A percentile compares a stretch with the other conserved stretches of the same genome.
Evolutionary conservation across 2,888 invertebrate genomes (phyloP).

Genomic region (Eilema sororculum): DNA sequence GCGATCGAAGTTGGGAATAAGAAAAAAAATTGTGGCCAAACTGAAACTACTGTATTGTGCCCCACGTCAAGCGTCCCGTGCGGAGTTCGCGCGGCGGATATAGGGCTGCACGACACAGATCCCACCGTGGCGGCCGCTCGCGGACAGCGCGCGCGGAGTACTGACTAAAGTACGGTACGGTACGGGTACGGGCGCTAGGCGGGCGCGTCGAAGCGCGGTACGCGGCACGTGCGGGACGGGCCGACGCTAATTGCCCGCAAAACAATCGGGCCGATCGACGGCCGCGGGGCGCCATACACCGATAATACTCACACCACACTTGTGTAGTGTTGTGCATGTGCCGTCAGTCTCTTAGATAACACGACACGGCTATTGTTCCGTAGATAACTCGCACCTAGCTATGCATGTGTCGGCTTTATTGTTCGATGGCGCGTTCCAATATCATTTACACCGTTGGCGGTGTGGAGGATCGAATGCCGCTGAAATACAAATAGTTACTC

Average conservation of each 20-base stretch:
- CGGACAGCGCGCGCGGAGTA: constrained; percentile 82
- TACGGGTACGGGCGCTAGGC: constrained; percentile 28
- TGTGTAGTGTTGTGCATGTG: constrained; percentile 36
- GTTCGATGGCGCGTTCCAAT: constrained; percentile 38
- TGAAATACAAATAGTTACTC: constrained; percentile 9
- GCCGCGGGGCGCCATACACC: constrained; percentile 54
- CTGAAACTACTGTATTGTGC: constrained; percentile 42
- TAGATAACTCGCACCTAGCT: constrained; percentile 50
- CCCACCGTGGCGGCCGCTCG: constrained; percentile 73
- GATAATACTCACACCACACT: constrained; percentile 60
- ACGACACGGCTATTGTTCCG: constrained; percentile 57
- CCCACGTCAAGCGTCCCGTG: constrained; percentile 57
- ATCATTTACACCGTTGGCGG: constrained; percentile 7
- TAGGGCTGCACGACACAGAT: constrained; percentile 45
- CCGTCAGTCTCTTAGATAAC: constrained; percentile 67
- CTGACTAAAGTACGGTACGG: constrained; percentile 56
- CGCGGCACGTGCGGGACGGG: constrained; percentile 75
- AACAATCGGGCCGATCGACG: constrained; percentile 79
- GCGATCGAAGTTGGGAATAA: constrained; percentile 28
- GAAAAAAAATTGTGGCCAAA: constrained; percentile 36
- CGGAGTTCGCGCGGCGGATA: constrained; percentile 50
- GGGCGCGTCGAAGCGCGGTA: constrained; percentile 49
- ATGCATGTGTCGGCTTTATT: constrained; percentile 30
- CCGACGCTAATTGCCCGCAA: constrained; percentile 84
- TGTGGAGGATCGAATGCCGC: constrained; percentile 7